phyloP scores from a whole-genome alignment of 2,888 invertebrate genomes.

The Thecocarcelia acutangulata region DNA sequence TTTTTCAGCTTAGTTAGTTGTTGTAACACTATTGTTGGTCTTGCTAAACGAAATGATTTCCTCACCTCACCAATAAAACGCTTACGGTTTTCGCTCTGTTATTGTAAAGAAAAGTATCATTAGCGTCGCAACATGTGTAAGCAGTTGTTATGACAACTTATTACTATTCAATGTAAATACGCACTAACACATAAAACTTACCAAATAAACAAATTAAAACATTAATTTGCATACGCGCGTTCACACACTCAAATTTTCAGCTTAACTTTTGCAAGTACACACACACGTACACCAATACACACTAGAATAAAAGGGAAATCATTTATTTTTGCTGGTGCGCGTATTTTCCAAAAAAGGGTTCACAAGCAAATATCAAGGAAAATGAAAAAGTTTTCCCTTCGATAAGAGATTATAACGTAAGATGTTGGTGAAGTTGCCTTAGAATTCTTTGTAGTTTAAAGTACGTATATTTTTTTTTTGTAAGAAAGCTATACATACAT shows the following conservation, averaged over 20 bases:
- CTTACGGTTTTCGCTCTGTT: too few species aligned
- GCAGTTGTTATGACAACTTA: conserved; percentile 18
- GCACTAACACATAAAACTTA: background rate
- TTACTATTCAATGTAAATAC: background rate
- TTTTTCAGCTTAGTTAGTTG: too few species aligned
- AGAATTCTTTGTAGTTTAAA: too few species aligned
- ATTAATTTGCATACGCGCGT: background rate
- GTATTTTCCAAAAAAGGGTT: background rate
- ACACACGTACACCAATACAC: background rate
- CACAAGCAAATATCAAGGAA: background rate
- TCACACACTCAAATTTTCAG: too few species aligned
- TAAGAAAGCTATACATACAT: background rate
- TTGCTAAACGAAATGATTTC: too few species aligned
- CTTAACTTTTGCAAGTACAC: background rate
- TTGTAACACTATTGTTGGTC: too few species aligned
- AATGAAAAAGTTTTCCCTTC: background rate
- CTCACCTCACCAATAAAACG: background rate
- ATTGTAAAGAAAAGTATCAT: background rate
- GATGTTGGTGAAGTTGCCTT: background rate
- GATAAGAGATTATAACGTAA: conserved; percentile 10
- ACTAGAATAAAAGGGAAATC: background rate
- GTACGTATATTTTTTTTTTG: background rate
- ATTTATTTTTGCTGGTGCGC: conserved; percentile 1
- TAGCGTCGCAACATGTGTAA: conserved; percentile 12
- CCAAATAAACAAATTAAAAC: conserved; percentile 2